Base-by-base conservation (phyloP, 2,797 vertebrate species). In the Sparus aurata region DNA sequence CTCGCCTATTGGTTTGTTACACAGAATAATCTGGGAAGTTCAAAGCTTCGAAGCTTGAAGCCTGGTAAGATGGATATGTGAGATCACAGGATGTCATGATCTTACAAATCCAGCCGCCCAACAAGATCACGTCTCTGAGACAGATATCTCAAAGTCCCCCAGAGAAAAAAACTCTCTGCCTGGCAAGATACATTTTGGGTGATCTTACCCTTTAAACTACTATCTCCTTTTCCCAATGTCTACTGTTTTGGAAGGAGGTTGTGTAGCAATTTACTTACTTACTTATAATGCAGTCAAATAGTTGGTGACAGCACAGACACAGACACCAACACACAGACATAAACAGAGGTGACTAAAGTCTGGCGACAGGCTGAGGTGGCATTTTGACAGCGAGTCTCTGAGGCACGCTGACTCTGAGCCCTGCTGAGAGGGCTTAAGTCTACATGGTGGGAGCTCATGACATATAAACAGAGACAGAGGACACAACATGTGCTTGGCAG, bases 331-430 rank as follows among this genome's bases (percentile, higher is more conserved):
- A 64, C 18, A 18, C 41, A 27, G 12, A 62, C n/a, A 53, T 3
- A 49, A 12, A 65, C 53, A 41, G 57, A 68, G 41, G 49, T 41
- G 76, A 66, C 50, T 67, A 4, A 38, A 64, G 72, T 34, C 22
- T 73, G 77, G 49, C 12, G 17, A 18, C 62, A 17, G 59, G n/a
- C 71, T 30, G 52, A 53, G 58, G 47, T 62, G 65, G 55, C 75
- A n/a, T 67, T 72, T 41, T 69, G 67, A 76, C 58, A 75, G 65
- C 30, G 7, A 18, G 12, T 73, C 79, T 84, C 49, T 77, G 22
- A 65, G 78, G 49, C 25, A 58, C 3, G 18, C 57, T 57, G 45
- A 61, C 38, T 63, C 34, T 17, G 46, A 73, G 57, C 12, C 76
- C 62, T 15, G 64, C 34, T 23, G 57, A 52, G 60, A 58, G 22